These are phyloP conservation scores for Neodiprion pinetum DNA, from an alignment of 1,140 invertebrate species.

Conservation along the genomic window DNA sequence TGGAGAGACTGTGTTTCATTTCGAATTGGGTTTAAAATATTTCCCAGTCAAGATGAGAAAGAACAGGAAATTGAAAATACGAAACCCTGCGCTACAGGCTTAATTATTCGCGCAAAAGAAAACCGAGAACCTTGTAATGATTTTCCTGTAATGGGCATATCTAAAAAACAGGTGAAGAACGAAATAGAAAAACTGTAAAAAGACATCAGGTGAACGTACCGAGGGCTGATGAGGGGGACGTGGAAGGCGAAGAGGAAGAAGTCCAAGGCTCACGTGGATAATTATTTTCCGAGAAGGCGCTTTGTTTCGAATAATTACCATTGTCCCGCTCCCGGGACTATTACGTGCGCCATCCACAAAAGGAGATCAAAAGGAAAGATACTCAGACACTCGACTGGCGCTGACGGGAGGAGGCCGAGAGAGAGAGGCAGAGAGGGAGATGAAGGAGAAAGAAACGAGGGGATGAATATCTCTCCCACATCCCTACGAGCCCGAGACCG, in stretches of 20 bases:
- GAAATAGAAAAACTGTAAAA: too few species aligned
- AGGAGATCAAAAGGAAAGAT: conserved; percentile 17
- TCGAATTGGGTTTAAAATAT: too few species aligned
- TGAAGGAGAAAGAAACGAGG: not conserved
- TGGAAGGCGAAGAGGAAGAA: not conserved
- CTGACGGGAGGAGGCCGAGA: not conserved
- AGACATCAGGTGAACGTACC: too few species aligned
- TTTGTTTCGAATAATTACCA: conserved; percentile 17
- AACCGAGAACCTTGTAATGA: too few species aligned
- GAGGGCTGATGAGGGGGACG: not conserved
- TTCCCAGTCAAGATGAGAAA: too few species aligned
- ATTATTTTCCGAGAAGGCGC: conserved; percentile 11
- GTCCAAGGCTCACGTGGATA: not conserved
- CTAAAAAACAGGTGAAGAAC: too few species aligned
- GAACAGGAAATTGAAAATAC: too few species aligned
- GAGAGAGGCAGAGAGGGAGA: not conserved
- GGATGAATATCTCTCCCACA: not conserved
- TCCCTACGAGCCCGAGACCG: not conserved
- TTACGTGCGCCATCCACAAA: conserved; percentile 11
- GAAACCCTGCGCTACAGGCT: too few species aligned
- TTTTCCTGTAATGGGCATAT: too few species aligned
- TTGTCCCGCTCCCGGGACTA: conserved; percentile 11
- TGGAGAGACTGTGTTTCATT: too few species aligned
- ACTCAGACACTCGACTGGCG: conserved; percentile 4
- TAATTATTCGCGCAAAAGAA: too few species aligned